Base-by-base conservation (phyloP, 1,140 invertebrate species). In the Tetranychus cinnabarinus region DNA sequence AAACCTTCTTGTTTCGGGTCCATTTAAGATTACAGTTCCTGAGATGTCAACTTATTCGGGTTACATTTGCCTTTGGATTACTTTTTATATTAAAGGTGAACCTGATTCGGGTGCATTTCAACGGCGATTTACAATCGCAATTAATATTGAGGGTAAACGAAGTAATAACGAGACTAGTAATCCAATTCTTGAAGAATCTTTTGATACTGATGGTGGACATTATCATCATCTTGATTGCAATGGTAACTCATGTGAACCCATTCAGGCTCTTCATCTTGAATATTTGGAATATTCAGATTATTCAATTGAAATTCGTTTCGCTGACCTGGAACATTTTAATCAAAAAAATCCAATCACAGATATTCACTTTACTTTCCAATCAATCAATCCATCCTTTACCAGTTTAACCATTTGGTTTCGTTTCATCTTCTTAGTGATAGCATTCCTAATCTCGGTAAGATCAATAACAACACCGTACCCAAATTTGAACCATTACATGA, bases 401-500 rank as follows among this genome's bases (percentile, higher is more conserved):
- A 87, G 92, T 74, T 83, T 95, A 68, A 90, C 96, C 76, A 90
- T 96, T 62, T 95, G 89, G 87, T 91, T 96, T 70, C 76, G 91
- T 66, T 85, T 93, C 70, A 85, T 93, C 67, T 96, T 95, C 72
- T 75, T 95, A 36, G 71, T 91, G 3, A 77, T 83, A 10, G 85
- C 88, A 2, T 95, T 96, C 72, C 72, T 82, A 55, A 80, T 88
- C 5, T 84, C 87, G 63, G 90, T 96, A 80, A 85, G 58, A 15
- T 39, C 13, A 58, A 46, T 42, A 0, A 12, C 42, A 36, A 48
- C 55, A 48, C 33, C 35, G 0, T 0, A 23, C 23, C 23, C 23
- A 23, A 23, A 23, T 23, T 23, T 23, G 23, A 23, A 23, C 23
- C 23, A 23, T 23, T 23, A 23, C 45, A 46, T 46, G 45, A 46